Base-by-base conservation (phyloP, 92 coral and sea anemone genomes). In the Hydrozoanthus gracilis region DNA sequence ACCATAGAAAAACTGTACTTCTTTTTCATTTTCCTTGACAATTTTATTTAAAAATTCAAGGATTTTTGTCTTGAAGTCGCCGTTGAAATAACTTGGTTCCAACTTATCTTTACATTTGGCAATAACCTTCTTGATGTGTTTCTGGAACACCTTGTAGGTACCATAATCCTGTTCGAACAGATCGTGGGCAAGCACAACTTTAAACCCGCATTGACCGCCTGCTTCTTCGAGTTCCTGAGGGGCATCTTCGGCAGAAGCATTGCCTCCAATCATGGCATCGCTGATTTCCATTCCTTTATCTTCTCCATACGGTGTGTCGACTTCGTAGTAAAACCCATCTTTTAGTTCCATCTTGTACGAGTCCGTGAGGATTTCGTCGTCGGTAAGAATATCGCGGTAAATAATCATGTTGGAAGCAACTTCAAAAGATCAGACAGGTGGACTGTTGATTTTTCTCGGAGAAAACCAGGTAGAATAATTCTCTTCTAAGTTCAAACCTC, bases 251-350 rank as follows among this genome's bases (percentile, higher is more conserved):
- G 86, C 92, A 20, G 92, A 89, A 3, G 92, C 82, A 70, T 89
- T 89, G 9, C 92, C 92, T 7, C 92, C 92, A 46, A 89, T 77
- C 88, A 89, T 70, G 55, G 77, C 75, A 12, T 89, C 92, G 13
- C 82, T 35, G n/a, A 84, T 71, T 17, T 4, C n/a, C 15, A 58
- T 71, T 9, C 86, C 92, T n/a, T 46, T 55, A 50, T 70, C 55
- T 49, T 58, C 27, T 0, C 0, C 35, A 16, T 84, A 77, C 11
- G 2, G 13, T 14, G 89, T 77, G 0, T 77, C 82, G 48, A 89
- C 86, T 60, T 39, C 89, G 14, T 84, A 84, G 60, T 66, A 66
- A 48, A 89, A 85, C 10, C 77, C 92, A 8, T 89, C 82, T 18
- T 77, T 17, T 15, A 89, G 69, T 5, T 13, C 51, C 82, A 77